A percentile compares a stretch with the other conserved stretches of the same genome.
These are phyloP conservation scores for Anolis sagrei DNA, from an alignment of 2,113 vertebrate species.

Conservation along the genomic window DNA sequence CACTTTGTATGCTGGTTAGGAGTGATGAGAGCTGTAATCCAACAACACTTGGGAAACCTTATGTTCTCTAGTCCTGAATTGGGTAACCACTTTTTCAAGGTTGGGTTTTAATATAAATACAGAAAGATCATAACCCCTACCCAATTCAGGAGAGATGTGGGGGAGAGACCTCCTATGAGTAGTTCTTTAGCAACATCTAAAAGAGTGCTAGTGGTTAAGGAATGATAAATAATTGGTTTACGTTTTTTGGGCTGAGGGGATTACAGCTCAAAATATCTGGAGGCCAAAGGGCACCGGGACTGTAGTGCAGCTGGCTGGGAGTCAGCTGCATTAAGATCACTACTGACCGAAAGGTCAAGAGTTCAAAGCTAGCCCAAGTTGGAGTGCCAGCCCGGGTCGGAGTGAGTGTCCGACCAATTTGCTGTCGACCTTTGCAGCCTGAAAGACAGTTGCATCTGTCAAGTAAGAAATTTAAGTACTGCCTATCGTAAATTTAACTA, in stretches of 20 bases:
- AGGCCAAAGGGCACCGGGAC: too few species aligned
- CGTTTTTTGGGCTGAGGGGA: background rate
- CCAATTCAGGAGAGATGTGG: background rate
- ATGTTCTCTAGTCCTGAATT: background rate
- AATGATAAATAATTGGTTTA: background rate
- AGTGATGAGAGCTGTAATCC: background rate
- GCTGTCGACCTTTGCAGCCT: too few species aligned
- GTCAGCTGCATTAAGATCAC: too few species aligned
- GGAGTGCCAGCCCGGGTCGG: too few species aligned
- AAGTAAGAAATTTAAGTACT: too few species aligned
- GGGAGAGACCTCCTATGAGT: background rate
- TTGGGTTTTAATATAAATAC: background rate
- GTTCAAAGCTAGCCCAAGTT: too few species aligned
- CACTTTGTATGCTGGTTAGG: background rate
- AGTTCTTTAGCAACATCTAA: background rate
- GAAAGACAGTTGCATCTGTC: too few species aligned
- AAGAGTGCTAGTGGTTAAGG: background rate
- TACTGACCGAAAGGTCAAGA: too few species aligned
- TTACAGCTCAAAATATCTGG: too few species aligned
- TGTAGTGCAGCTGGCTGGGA: too few species aligned
- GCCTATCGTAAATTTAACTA: too few species aligned
- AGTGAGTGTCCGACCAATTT: too few species aligned
- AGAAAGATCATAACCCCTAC: background rate
- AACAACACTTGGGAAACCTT: background rate
- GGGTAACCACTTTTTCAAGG: background rate